Base-by-base conservation (phyloP, 2,888 invertebrate genomes). In the Dryococelus australis region DNA sequence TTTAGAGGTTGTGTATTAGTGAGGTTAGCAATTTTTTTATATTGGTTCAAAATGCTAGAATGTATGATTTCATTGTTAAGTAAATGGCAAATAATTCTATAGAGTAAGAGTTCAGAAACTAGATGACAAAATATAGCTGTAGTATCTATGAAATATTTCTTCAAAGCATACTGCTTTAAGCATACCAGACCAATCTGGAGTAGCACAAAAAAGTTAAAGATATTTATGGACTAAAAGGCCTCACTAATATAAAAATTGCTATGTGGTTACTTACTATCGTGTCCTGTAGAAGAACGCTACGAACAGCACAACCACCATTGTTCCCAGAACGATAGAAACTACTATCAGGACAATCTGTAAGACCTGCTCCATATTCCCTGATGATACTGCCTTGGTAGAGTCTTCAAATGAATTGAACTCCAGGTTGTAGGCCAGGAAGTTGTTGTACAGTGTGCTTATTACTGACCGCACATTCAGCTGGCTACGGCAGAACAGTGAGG, bases 281-380 rank as follows among this genome's bases (percentile, higher is more conserved):
- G 94, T 95, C 91, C 94, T 94, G 85, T 95, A 88, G 88, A 94
- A 92, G 91, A 94, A 95, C 0, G 93, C 93, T 2, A 94, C 90
- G 6, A 94, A 91, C 87, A 96, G 92, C 87, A 94, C 90, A 84
- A 94, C 90, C 65, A 93, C 94, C 0, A 95, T 91, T 0, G 93
- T 90, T 0, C 93, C 94, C 1, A 95, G 92, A 10, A 95, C 92
- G 0, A 93, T 94, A 0, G 94, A 93, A 43, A 94, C 92, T 13
- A 92, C 93, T 84, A 93, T 93, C 43, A 96, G 92, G 89, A 94
- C 93, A 89, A 94, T 94, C 89, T 91, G 92, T 43, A 88, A 84
- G 28, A 78, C 85, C 24, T 88, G 86, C 26, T 85, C 13, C 27
- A 53, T 51, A 26, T 85, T 53, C 80, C 65, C 65, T 9, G 65